Evolutionary conservation across 2,888 invertebrate species (phyloP).

Genomic region (Hydrotaea cyrtoneurina): DNA sequence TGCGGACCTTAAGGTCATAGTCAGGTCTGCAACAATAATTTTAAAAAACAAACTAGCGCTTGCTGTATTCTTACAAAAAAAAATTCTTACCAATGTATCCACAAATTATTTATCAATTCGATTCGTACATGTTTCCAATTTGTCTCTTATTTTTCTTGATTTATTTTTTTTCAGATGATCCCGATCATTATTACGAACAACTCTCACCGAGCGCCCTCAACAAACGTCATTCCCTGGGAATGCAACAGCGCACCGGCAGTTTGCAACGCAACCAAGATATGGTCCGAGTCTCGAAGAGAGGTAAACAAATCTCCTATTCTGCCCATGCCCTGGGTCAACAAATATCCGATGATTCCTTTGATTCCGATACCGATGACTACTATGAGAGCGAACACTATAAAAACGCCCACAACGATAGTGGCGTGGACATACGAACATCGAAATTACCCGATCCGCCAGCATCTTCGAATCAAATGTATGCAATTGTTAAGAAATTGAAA

Average conservation of each 20-base stretch:
- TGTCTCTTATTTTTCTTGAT: constrained; percentile 22
- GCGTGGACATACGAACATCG: constrained; percentile 82
- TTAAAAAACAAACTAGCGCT: too few relatives aligned
- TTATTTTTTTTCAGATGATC: constrained; percentile 83
- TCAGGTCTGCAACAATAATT: too few relatives aligned
- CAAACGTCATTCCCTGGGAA: constrained; percentile 73
- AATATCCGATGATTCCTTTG: constrained; percentile 84
- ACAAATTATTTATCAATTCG: too few relatives aligned
- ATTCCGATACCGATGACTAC: constrained; percentile 83
- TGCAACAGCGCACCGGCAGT: constrained; percentile 69
- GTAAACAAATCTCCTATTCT: constrained; percentile 74
- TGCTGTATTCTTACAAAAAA: too few relatives aligned
- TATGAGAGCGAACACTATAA: constrained; percentile 81
- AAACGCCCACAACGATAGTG: constrained; percentile 81
- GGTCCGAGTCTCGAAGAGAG: constrained; percentile 70
- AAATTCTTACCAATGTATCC: too few relatives aligned
- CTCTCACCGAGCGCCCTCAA: constrained; percentile 79
- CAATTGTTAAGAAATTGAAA: constrained; percentile 86
- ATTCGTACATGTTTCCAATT: too few relatives aligned
- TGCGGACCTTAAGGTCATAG: too few relatives aligned
- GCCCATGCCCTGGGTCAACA: constrained; percentile 74
- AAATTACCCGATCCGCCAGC: constrained; percentile 84
- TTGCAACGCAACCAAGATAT: constrained; percentile 70
- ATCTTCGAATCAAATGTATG: constrained; percentile 83
- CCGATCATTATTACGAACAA: constrained; percentile 87